A percentile compares a stretch with the other conserved stretches of the same genome.
phyloP scores from a whole-genome alignment of 2,888 invertebrate species.

The Xestobium rufovillosum region DNA sequence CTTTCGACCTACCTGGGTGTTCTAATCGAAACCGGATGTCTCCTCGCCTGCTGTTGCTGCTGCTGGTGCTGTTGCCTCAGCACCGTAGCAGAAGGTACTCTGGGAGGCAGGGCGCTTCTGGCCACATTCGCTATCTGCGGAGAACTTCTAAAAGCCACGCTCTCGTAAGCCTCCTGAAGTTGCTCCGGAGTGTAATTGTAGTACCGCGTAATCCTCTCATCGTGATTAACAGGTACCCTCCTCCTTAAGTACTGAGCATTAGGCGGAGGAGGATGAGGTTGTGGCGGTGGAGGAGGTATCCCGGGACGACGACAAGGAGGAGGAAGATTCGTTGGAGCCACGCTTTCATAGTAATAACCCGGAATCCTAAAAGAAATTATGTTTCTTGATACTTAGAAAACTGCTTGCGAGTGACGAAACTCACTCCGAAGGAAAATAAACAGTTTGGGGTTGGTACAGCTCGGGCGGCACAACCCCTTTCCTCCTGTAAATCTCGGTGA shows the following conservation, averaged over 20 bases:
- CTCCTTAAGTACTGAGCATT: background rate
- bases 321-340: no score
- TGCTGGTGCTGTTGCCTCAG: constrained; percentile 3
- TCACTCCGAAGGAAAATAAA: background rate
- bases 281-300: background rate
- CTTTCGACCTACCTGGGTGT: constrained; percentile 23
- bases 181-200: background rate
- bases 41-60: constrained; percentile 11
- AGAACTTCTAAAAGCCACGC: background rate
- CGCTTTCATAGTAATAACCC: background rate
- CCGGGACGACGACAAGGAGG: no score
- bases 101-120: background rate
- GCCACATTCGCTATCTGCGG: background rate
- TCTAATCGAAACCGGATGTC: constrained; percentile 19
- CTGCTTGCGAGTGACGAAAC: background rate
- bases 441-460: constrained; percentile 1
- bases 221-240: background rate
- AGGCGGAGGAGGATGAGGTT: background rate
- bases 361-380: background rate
- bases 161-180: background rate
- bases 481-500: constrained; percentile 27
- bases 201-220: background rate
- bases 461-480: constrained; percentile 15
- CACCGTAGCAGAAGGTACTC: constrained; percentile 3
- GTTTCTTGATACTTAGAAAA: background rate